Percentiles rank a stretch among this genome's conserved stretches.
phyloP scores from a whole-genome alignment of 2,113 vertebrate species.

The Pseudorhombus dupliciocellatus region DNA sequence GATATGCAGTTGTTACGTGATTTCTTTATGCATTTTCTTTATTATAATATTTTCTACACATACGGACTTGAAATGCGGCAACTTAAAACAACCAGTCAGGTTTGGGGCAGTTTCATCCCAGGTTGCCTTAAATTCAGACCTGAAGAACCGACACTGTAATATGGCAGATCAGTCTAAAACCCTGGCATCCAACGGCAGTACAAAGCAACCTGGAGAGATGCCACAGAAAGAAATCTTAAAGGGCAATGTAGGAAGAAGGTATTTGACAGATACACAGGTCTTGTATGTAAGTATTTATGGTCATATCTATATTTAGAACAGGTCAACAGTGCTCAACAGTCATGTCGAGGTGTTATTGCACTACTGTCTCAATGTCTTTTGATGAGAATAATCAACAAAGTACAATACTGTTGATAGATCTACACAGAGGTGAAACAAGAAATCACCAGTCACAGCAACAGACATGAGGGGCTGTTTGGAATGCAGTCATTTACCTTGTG shows the following conservation, averaged over 20 bases:
- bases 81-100: conserved; percentile 53
- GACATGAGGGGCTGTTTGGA: conserved; percentile 53
- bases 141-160: conserved; percentile 27
- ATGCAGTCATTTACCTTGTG: conserved; percentile 53
- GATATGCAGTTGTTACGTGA: conserved; percentile 40
- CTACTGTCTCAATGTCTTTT: conserved; percentile 79
- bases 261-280: conserved; percentile 58
- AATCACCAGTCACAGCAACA: conserved; percentile 77
- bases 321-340: conserved; percentile 66
- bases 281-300: conserved; percentile 38
- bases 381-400: conserved; percentile 74
- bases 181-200: conserved; percentile 28
- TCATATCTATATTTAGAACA: conserved; percentile 52
- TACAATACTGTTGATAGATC: conserved; percentile 76
- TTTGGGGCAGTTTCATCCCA: conserved; percentile 36
- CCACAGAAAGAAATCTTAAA: conserved; percentile 59
- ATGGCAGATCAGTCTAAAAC: conserved; percentile 23
- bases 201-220: conserved; percentile 49
- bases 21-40: conserved; percentile 5
- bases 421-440: conserved; percentile 75
- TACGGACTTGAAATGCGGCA: conserved; percentile 59
- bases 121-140: conserved; percentile 37
- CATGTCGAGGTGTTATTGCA: conserved; percentile 78
- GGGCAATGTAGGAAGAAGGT: conserved; percentile 55
- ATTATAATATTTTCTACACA: conserved; percentile 28